Conservation (phyloP, 2,888 invertebrate species). For the Tridacna gigas region DNA sequence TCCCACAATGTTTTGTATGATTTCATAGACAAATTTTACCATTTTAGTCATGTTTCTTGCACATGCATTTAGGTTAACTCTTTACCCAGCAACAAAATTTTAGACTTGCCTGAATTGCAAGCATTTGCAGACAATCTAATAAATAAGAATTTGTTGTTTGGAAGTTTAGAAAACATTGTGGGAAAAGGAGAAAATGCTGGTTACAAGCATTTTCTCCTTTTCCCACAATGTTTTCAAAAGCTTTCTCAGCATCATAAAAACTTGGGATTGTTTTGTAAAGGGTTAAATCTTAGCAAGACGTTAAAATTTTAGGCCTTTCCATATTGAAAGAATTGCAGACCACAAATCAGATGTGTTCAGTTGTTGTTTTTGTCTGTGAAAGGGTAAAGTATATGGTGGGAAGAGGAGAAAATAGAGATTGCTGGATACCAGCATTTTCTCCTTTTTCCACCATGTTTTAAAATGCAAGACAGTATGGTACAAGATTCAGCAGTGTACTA, state of each 20-base stretch:
- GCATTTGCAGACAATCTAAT: not conserved
- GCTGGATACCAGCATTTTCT: not conserved
- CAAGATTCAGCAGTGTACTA: not conserved
- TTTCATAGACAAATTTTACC: no score
- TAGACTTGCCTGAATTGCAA: no score
- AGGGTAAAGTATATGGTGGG: not conserved
- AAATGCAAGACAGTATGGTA: not conserved
- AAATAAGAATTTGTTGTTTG: not conserved
- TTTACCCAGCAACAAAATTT: no score
- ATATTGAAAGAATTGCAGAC: no score
- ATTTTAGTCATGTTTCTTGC: no score
- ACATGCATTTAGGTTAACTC: no score
- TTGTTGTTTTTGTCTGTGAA: no score
- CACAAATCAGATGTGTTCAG: no score
- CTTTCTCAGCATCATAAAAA: not conserved
- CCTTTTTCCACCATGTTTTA: not conserved
- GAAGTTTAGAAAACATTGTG: not conserved
- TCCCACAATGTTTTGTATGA: no score
- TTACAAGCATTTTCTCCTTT: not conserved
- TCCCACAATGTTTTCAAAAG: not conserved
- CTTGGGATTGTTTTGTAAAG: no score
- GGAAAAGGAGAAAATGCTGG: conserved; percentile 2
- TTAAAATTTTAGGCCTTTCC: not conserved
- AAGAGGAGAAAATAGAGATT: no score
- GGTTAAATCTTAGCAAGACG: no score